phyloP scores from a whole-genome alignment of 2,888 invertebrate species.

The Anthoptus insignis region DNA sequence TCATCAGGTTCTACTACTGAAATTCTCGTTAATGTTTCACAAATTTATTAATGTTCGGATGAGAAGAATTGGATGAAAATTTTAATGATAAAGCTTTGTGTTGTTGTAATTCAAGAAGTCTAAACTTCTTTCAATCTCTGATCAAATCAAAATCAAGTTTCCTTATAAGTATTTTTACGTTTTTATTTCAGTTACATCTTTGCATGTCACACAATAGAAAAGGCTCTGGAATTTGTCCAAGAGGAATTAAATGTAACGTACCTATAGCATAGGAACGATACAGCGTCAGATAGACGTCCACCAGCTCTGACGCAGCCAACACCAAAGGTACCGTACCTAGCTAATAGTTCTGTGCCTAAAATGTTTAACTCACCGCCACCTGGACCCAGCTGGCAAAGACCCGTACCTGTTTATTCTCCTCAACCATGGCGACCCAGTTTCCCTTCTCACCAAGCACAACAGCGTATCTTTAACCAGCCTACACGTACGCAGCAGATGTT shows the following conservation, averaged over 20 bases:
- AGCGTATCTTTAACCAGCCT: neutral
- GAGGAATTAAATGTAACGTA: conserved; percentile 49
- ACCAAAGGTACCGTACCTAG: neutral
- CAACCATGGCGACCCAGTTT: too few relatives aligned
- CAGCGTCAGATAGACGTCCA: neutral
- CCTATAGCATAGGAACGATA: conserved; percentile 43
- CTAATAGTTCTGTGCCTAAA: neutral
- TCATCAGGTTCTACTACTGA: conserved; percentile 2
- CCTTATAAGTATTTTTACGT: too few relatives aligned
- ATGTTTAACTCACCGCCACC: too few relatives aligned
- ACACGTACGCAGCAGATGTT: neutral
- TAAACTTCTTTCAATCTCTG: too few relatives aligned
- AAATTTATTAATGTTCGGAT: neutral
- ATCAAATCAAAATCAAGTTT: too few relatives aligned
- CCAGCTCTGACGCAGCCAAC: neutral
- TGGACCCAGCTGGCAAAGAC: too few relatives aligned
- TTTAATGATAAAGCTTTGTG: neutral
- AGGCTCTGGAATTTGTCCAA: conserved; percentile 49
- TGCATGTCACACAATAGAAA: conserved; percentile 49
- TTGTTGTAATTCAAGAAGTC: too few relatives aligned
- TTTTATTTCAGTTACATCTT: too few relatives aligned
- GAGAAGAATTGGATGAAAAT: neutral
- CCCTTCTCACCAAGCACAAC: neutral
- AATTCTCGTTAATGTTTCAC: neutral
- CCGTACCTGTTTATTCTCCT: too few relatives aligned